A percentile compares a stretch with the other conserved stretches of the same genome.
phyloP scores from a whole-genome alignment of 1,140 invertebrate genomes.

The Saccostrea echinata region DNA sequence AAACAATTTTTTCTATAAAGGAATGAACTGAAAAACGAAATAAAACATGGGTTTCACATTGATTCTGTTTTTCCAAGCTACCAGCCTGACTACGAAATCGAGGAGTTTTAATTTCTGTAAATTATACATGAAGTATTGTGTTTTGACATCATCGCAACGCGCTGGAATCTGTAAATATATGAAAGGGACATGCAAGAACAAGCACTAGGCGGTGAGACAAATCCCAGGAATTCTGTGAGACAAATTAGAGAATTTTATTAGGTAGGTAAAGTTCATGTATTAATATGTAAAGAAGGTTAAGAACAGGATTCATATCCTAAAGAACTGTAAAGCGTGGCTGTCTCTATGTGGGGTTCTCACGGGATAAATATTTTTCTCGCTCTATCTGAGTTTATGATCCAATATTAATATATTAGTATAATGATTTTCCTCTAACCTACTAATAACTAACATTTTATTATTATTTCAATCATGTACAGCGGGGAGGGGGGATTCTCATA shows the following conservation, averaged over 20 bases:
- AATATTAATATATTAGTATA: too few species aligned
- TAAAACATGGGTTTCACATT: too few species aligned
- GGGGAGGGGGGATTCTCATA: too few species aligned
- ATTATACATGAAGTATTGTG: constrained; percentile 10
- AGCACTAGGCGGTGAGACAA: neutral
- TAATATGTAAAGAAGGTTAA: too few species aligned
- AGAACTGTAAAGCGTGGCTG: neutral
- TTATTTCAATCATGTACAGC: too few species aligned
- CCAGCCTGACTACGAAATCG: neutral
- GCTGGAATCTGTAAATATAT: neutral
- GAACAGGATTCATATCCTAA: neutral
- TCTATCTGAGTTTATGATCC: too few species aligned
- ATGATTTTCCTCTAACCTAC: too few species aligned
- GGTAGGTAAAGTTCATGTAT: neutral
- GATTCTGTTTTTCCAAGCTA: too few species aligned
- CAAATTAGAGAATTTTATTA: neutral
- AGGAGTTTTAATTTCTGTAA: neutral
- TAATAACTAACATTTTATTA: too few species aligned
- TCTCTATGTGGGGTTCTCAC: neutral
- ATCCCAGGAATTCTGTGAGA: neutral
- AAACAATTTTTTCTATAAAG: too few species aligned
- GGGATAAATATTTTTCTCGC: neutral
- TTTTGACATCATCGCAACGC: neutral
- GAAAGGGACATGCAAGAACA: neutral
- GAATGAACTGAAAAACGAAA: too few species aligned